Evolutionary conservation across 2,888 invertebrate species (phyloP).

Genomic region (Cosmopolites sordidus): DNA sequence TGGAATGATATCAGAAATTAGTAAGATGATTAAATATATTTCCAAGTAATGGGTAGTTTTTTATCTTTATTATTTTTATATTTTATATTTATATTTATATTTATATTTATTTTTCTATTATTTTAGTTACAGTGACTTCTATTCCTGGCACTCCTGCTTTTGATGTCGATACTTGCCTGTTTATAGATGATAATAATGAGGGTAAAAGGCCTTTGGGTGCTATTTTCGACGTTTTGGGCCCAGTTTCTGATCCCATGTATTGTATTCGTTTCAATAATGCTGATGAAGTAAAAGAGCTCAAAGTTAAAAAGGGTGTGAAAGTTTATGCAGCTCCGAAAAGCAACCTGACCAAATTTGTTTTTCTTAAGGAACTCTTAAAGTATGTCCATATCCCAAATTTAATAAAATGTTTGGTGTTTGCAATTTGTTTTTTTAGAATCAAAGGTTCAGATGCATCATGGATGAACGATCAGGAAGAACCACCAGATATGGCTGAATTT

Average conservation of each 20-base stretch:
- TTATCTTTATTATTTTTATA: background rate
- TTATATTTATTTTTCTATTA: slow-evolving; percentile 30
- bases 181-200: slow-evolving; percentile 59
- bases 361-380: slow-evolving; percentile 69
- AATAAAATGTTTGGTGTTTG: background rate
- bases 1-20: slow-evolving; percentile 15
- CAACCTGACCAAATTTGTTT: slow-evolving; percentile 70
- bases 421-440: slow-evolving; percentile 18
- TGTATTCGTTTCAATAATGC: slow-evolving; percentile 73
- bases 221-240: slow-evolving; percentile 90
- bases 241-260: slow-evolving; percentile 79
- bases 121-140: slow-evolving; percentile 71
- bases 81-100: slow-evolving; percentile 18
- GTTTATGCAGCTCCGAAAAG: slow-evolving; percentile 82
- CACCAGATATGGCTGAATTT: slow-evolving; percentile 16
- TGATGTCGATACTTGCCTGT: slow-evolving; percentile 82
- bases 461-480: slow-evolving; percentile 19
- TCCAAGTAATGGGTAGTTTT: background rate
- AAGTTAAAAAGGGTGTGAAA: slow-evolving; percentile 62
- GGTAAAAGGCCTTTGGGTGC: slow-evolving; percentile 71
- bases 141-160: slow-evolving; percentile 70
- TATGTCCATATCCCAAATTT: slow-evolving; percentile 46
- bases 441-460: slow-evolving; percentile 26
- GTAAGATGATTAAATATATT: slow-evolving; percentile 7
- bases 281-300: slow-evolving; percentile 67